Base-by-base conservation (phyloP, 2,113 vertebrate species). In the Leptocoma aspasia region DNA sequence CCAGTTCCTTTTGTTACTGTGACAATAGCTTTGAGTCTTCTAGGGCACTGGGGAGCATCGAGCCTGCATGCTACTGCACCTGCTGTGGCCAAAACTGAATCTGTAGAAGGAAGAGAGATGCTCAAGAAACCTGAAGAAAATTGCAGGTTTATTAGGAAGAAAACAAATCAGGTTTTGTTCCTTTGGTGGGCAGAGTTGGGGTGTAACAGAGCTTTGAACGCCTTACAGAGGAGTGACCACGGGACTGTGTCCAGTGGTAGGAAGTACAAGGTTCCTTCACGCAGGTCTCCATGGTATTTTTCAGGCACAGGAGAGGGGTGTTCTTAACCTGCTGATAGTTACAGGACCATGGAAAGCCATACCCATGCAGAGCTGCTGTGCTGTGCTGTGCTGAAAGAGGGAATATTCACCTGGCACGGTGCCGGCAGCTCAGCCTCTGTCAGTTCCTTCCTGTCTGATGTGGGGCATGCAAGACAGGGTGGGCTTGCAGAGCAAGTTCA, bases 291-390 rank as follows among this genome's bases (percentile, higher is more conserved):
- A 0, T 54, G 44, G 13, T 64, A 13, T 35, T 77, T 72, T 77
- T 26, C 45, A 69, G 35, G 45, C 30, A 64, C 26, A 28, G 52
- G 30, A 63, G 17, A 42, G 15, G 10, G 9, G 9, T 82, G 42
- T 35, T 59, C 39, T 68, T 64, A 37, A 71, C 17, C 19, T 83
- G 52, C 33, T 71, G 42, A 8, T 64, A 35, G 42, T 33, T 79
- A 30, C 47, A 7, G 19, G 56, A 60, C 11, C 61, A 15, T 10
- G 37, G 66, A 35, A 71, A 54, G 64, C 31, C 0, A 0, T 23
- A 15, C 19, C 11, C 21, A 1, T 2, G 4, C 0, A 9, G 28
- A 54, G 35, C 26, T 2, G 1, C 22, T 14, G 35, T 45, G 44
- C 22, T 14, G 35, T 45, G 44, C 42, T 1, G 0, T 76, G 66